phyloP scores from a whole-genome alignment of 2,797 vertebrate species.

The Natrix natrix region DNA sequence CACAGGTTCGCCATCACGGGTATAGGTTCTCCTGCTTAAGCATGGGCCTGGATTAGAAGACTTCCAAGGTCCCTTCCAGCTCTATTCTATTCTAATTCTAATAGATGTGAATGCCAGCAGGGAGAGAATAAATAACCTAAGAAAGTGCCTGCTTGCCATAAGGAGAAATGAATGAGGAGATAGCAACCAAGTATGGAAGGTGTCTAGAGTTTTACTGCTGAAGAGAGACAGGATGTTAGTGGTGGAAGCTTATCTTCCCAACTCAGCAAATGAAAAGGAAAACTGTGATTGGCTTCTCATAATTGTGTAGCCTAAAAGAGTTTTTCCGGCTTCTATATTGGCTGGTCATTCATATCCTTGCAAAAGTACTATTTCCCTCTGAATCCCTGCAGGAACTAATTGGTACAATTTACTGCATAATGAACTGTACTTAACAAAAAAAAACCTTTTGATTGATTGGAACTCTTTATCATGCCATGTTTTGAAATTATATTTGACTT shows the following conservation, averaged over 20 bases:
- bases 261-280: neutral
- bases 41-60: no score
- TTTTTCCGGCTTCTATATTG: neutral
- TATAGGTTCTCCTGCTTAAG: no score
- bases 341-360: neutral
- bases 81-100: no score
- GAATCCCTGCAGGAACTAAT: neutral
- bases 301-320: neutral
- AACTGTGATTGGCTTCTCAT: neutral
- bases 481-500: neutral
- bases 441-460: neutral
- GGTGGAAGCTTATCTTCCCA: neutral
- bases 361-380: neutral
- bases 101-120: neutral
- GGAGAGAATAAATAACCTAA: neutral
- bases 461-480: neutral
- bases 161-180: neutral
- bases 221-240: neutral
- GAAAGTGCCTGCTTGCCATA: neutral
- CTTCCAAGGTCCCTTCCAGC: no score
- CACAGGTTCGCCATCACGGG: no score
- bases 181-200: neutral
- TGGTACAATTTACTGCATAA: neutral
- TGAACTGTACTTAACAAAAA: neutral
- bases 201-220: neutral